phyloP scores from a whole-genome alignment of 1,140 invertebrate species.

The Drosophila lacteicornis region DNA sequence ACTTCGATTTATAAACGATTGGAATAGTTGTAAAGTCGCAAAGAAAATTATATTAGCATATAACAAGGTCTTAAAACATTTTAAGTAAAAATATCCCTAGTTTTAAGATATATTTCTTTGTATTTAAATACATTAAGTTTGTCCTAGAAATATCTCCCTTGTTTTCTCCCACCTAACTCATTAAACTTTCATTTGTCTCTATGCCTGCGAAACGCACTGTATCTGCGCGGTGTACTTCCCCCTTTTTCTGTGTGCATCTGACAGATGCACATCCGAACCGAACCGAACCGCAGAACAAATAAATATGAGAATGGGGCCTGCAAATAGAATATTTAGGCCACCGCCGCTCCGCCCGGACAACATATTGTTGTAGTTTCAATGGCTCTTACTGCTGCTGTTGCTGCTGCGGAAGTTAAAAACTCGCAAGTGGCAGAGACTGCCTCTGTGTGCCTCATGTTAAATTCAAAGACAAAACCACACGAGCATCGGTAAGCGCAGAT shows the following conservation, averaged over 20 bases:
- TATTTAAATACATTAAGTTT: no score
- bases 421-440: slow-evolving; percentile 15
- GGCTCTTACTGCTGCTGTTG: neutral
- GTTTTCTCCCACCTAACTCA: neutral
- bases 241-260: slow-evolving; percentile 30
- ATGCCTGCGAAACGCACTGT: slow-evolving; percentile 6
- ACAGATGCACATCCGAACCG: slow-evolving; percentile 31
- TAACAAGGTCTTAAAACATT: neutral
- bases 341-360: slow-evolving; percentile 26
- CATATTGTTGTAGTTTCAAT: slow-evolving; percentile 28
- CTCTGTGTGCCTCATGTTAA: slow-evolving; percentile 19
- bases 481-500: slow-evolving; percentile 22
- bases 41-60: neutral
- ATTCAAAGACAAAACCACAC: slow-evolving; percentile 34
- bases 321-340: slow-evolving; percentile 58
- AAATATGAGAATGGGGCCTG: slow-evolving; percentile 49
- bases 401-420: slow-evolving; percentile 40
- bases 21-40: neutral
- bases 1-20: neutral
- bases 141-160: no score
- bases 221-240: slow-evolving; percentile 1
- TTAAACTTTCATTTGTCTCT: slow-evolving; percentile 5
- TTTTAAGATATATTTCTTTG: neutral
- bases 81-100: neutral
- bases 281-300: slow-evolving; percentile 40